Conservation (phyloP, 2,113 vertebrate genomes). For the Cygnus buccinator region DNA sequence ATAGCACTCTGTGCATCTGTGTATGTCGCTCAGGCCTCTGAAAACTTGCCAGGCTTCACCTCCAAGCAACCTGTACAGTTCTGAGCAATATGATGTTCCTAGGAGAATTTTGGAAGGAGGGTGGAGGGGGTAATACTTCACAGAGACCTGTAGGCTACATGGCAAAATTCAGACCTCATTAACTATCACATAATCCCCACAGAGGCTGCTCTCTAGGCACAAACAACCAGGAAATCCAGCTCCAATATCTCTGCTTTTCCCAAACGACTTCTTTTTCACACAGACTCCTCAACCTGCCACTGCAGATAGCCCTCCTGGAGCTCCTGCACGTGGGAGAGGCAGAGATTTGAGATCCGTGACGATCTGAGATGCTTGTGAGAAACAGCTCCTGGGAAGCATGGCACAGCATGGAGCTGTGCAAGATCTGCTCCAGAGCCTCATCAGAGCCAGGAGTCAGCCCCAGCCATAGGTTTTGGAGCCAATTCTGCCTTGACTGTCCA, state of each 20-base stretch:
- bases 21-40: not conserved
- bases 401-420: accelerated
- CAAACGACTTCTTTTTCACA: not conserved
- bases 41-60: not conserved
- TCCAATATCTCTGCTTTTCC: not conserved
- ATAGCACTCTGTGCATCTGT: not conserved
- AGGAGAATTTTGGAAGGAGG: not conserved
- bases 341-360: not conserved
- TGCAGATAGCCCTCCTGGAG: not conserved
- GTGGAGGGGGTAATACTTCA: not conserved
- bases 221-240: not conserved
- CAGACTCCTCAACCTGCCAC: not conserved
- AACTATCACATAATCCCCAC: not conserved
- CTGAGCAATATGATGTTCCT: not conserved
- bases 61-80: not conserved
- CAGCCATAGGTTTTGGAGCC: not conserved
- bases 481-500: not conserved
- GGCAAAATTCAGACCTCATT: not conserved
- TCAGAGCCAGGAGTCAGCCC: not conserved
- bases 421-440: not conserved
- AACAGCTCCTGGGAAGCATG: not conserved
- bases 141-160: not conserved
- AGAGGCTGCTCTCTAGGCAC: not conserved
- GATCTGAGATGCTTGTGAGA: not conserved
- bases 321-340: not conserved